Conservation (phyloP, 2,888 invertebrate genomes). For the Melinopterus prodromus region DNA sequence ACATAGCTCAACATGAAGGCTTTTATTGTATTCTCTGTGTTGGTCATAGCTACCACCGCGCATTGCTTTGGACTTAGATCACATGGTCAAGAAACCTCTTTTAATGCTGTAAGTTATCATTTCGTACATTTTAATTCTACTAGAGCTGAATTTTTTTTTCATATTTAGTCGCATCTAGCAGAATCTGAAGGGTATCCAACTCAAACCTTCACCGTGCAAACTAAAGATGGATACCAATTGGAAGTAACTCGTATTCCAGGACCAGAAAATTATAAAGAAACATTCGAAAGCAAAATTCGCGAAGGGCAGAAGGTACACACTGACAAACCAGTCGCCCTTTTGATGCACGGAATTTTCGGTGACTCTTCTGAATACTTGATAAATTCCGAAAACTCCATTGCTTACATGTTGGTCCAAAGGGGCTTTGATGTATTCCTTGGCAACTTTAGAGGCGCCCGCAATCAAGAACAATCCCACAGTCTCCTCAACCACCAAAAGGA, state of each 20-base stretch:
- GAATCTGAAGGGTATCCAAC: slow-evolving; percentile 66
- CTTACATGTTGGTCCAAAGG: slow-evolving; percentile 67
- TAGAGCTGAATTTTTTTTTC: not conserved
- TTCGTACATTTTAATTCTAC: not conserved
- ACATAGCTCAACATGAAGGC: slow-evolving; percentile 17
- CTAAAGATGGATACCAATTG: slow-evolving; percentile 82
- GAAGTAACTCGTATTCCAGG: slow-evolving; percentile 76
- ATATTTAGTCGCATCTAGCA: slow-evolving; percentile 13
- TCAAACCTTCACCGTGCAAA: slow-evolving; percentile 66
- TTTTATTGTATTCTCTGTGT: slow-evolving; percentile 12
- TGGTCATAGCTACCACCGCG: slow-evolving; percentile 13
- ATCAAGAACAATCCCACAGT: slow-evolving; percentile 58
- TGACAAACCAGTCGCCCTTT: slow-evolving; percentile 63
- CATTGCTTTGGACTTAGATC: slow-evolving; percentile 17
- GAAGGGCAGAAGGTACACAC: slow-evolving; percentile 46
- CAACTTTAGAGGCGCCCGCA: slow-evolving; percentile 72
- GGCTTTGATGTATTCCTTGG: slow-evolving; percentile 87
- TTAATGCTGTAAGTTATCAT: slow-evolving; percentile 24
- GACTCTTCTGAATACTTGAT: slow-evolving; percentile 80
- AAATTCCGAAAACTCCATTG: slow-evolving; percentile 71
- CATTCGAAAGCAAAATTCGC: slow-evolving; percentile 49
- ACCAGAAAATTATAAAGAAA: slow-evolving; percentile 52
- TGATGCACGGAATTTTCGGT: slow-evolving; percentile 77
- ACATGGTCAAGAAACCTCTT: not conserved
- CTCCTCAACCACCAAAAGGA: slow-evolving; percentile 59